Conservation (phyloP, 2,797 vertebrate genomes). For the Sebastes hopkinsi region DNA sequence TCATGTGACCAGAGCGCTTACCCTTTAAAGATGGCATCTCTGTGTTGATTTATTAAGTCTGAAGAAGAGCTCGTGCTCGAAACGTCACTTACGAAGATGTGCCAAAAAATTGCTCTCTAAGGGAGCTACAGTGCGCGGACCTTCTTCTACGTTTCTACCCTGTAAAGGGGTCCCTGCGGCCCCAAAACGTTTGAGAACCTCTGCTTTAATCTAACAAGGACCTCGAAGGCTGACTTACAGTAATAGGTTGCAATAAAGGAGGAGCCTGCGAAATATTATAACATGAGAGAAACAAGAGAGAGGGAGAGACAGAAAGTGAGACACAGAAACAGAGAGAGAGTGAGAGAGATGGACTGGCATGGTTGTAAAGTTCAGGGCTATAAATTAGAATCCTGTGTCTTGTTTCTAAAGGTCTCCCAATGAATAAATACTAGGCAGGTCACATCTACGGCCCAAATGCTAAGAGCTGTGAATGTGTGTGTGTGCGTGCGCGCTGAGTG, state of each 20-base stretch:
- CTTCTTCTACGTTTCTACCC: no score
- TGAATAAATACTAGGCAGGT: constrained; percentile 73
- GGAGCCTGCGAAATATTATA: constrained; percentile 2
- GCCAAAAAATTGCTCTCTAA: no score
- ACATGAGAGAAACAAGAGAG: constrained; percentile 4
- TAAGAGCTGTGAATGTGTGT: neutral
- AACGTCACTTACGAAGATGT: no score
- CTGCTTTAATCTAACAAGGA: neutral
- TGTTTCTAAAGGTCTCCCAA: constrained; percentile 69
- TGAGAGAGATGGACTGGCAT: constrained; percentile 34
- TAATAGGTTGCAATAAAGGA: neutral
- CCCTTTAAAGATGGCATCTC: no score
- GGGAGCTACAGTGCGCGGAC: no score
- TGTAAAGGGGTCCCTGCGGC: no score
- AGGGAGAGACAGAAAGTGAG: neutral
- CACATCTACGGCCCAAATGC: constrained; percentile 34
- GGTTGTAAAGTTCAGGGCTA: constrained; percentile 72
- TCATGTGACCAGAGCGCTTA: no score
- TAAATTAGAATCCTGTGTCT: constrained; percentile 71
- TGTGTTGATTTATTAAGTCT: no score
- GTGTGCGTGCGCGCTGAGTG: neutral
- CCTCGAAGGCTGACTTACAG: neutral
- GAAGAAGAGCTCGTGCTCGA: no score
- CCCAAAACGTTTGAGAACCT: no score
- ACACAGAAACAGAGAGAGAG: neutral